Evolutionary conservation across 2,113 vertebrate genomes (phyloP).

Genomic region (Deroptyus accipitrinus): DNA sequence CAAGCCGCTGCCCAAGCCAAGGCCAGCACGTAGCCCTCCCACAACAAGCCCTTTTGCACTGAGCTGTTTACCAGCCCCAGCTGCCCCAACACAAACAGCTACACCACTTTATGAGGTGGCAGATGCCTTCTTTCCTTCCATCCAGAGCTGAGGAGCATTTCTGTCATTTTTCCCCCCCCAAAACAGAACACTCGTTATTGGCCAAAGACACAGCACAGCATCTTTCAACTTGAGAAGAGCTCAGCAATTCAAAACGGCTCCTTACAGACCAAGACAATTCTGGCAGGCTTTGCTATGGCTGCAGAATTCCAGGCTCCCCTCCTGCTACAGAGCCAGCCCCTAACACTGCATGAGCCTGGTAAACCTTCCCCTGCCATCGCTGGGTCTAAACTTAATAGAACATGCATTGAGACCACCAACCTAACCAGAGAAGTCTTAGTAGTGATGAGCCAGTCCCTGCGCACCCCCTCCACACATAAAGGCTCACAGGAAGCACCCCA

Average conservation of each 20-base stretch:
- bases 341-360: neutral
- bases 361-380: neutral
- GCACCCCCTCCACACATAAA: neutral
- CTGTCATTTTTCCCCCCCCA: neutral
- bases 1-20: fast-evolving
- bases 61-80: neutral
- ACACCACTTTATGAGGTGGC: neutral
- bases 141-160: neutral
- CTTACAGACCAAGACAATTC: neutral
- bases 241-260: neutral
- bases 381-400: neutral
- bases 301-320: neutral
- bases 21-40: neutral
- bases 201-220: neutral
- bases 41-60: neutral
- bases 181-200: neutral
- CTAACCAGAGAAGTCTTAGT: neutral
- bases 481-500: neutral
- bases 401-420: fast-evolving
- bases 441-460: neutral
- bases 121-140: neutral
- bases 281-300: neutral
- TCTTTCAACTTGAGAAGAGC: neutral
- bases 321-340: neutral
- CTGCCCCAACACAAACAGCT: neutral